Evolutionary conservation across 1,140 invertebrate genomes (phyloP).

Genomic region (Apis mellifera): Amel_HAv3.1 CM009935.2:1317001-1317500

Average conservation of each 20-base stretch:
- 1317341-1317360: slow-evolving; percentile 8
- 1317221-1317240: slow-evolving; percentile 33
- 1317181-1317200: slow-evolving; percentile 23
- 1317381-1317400: slow-evolving; percentile 45
- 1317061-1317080: not conserved
- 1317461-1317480: slow-evolving; percentile 66
- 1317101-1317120: not conserved
- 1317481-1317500: slow-evolving; percentile 72
- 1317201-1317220: slow-evolving; percentile 14
- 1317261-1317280: slow-evolving; percentile 1
- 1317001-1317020: too few species aligned
- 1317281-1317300: slow-evolving; percentile 49
- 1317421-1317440: slow-evolving; percentile 67
- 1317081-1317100: too few species aligned
- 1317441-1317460: not conserved
- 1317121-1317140: slow-evolving; percentile 10
- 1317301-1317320: slow-evolving; percentile 33
- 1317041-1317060: not conserved
- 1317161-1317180: slow-evolving; percentile 24
- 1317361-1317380: slow-evolving; percentile 35
- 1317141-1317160: slow-evolving; percentile 38
- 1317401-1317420: slow-evolving; percentile 73
- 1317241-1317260: slow-evolving; percentile 40
- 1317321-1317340: slow-evolving; percentile 27
- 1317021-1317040: not conserved